A percentile compares a stretch with the other conserved stretches of the same genome.
These are phyloP conservation scores for Tyrannus savana DNA, from an alignment of 2,113 vertebrate species.

Conservation along the genomic window DNA sequence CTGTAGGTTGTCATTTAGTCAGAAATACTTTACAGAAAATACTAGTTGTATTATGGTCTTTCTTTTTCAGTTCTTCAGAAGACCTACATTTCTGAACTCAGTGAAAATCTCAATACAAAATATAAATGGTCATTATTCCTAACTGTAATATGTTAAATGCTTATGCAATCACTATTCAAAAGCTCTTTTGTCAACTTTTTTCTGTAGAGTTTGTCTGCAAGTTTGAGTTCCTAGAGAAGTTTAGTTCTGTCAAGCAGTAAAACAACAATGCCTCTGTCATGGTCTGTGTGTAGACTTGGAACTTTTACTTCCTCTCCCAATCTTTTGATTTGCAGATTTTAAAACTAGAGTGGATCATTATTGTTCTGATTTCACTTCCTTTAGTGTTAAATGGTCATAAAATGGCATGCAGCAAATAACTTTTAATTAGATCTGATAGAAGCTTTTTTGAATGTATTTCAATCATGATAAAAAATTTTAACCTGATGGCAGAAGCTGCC, in stretches of 20 bases:
- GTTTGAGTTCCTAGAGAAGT: neutral
- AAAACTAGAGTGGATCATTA: neutral
- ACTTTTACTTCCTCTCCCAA: neutral
- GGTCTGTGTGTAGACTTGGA: neutral
- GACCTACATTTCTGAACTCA: neutral
- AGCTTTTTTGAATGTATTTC: neutral
- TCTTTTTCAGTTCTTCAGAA: neutral
- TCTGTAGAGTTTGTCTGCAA: neutral
- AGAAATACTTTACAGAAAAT: neutral
- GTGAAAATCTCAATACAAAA: neutral
- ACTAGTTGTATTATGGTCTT: neutral
- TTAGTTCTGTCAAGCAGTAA: neutral
- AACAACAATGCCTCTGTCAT: neutral
- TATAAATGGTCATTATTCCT: neutral
- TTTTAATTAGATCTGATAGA: neutral
- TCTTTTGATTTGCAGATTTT: conserved; percentile 9
- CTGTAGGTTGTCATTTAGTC: neutral
- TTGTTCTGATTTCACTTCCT: neutral
- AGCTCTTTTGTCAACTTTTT: conserved; percentile 32
- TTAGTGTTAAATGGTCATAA: neutral
- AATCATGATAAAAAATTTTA: neutral
- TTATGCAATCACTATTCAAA: conserved; percentile 1
- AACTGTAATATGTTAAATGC: neutral
- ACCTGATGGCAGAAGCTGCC: neutral
- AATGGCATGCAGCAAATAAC: neutral